Evolutionary conservation across 1,140 invertebrate species (phyloP), one percentile per base, ranked within the genome.

Genomic region (Philotrypesis tridentata): DNA sequence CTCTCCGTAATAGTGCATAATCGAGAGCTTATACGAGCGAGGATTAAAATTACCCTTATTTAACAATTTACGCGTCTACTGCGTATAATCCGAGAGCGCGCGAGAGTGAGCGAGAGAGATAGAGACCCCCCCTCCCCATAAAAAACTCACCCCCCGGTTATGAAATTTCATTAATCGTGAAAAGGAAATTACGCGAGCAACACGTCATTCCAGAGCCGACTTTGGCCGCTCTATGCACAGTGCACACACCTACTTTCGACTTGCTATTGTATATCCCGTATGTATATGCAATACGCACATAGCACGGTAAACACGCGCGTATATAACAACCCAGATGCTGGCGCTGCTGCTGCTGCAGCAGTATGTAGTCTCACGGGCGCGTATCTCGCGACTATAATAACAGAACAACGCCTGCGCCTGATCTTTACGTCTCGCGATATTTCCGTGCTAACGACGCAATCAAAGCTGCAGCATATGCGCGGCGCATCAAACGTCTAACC

Each of bases 401-500:
- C 48, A 17, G 48, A 55, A 55, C 17, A 21, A 14, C 48, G 48
- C 48, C 2, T 55, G 48, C 5, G 48, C 48, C 21, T 55, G 48
- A 55, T 55, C 48, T 55, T 55, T 55, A 55, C 48, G 48, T 55
- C 48, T 55, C 48, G 48, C 48, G 17, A 55, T 55, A 55, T 55
- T 71, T 80, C 68, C 31, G 40, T 31, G 79, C 48, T 48, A 82
- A 82, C 72, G 73, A 61, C 29, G 37, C 73, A 60, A 70, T 70
- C 63, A 71, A 70, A 76, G 43, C 43, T 33, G 33, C 48, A 80
- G 55, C 80, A 79, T 80, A 77, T 68, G 70, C 75, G 79, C 67
- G 29, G 79, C 74, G 84, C 82, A 83, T 86, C 83, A 84, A 85
- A 84, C 78, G 65, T 83, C 81, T 78, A 84, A 85, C 78, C 82